Conservation (phyloP, 2,113 vertebrate genomes). For the Saguinus imperator region DNA sequence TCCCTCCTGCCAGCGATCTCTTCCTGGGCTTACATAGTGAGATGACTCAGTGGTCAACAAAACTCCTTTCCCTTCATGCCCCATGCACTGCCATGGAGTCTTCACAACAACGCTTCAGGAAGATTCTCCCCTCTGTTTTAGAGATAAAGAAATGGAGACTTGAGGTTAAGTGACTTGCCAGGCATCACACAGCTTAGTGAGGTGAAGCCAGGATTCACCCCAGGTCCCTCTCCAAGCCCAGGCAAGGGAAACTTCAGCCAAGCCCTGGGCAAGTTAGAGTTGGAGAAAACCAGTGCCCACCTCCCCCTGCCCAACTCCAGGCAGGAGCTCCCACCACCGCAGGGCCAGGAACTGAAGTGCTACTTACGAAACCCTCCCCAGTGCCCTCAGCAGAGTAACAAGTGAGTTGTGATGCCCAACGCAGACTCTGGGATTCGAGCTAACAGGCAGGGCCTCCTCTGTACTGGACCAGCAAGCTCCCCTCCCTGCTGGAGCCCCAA, state of each 20-base stretch:
- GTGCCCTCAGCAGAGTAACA: accelerated
- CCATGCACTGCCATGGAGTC: not conserved
- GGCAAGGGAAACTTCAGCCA: not conserved
- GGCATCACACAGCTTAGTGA: too few relatives aligned
- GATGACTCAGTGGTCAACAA: not conserved
- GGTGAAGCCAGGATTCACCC: too few relatives aligned
- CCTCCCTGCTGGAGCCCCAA: too few relatives aligned
- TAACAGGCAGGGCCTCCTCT: too few relatives aligned
- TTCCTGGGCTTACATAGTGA: not conserved
- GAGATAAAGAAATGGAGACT: not conserved
- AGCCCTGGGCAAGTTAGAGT: too few relatives aligned
- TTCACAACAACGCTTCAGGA: not conserved
- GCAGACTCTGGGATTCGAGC: too few relatives aligned
- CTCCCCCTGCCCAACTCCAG: too few relatives aligned
- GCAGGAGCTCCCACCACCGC: not conserved
- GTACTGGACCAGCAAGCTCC: too few relatives aligned
- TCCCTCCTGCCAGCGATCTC: too few relatives aligned
- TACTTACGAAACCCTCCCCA: too few relatives aligned
- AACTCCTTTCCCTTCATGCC: not conserved
- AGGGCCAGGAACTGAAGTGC: not conserved
- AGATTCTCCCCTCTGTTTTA: not conserved
- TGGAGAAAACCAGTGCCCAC: too few relatives aligned
- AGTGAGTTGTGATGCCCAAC: too few relatives aligned
- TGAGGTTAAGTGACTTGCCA: not conserved
- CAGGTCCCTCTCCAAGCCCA: not conserved